These are phyloP conservation scores for Spisula subtruncata DNA, from an alignment of 2,888 invertebrate species.

Conservation along the genomic window DNA sequence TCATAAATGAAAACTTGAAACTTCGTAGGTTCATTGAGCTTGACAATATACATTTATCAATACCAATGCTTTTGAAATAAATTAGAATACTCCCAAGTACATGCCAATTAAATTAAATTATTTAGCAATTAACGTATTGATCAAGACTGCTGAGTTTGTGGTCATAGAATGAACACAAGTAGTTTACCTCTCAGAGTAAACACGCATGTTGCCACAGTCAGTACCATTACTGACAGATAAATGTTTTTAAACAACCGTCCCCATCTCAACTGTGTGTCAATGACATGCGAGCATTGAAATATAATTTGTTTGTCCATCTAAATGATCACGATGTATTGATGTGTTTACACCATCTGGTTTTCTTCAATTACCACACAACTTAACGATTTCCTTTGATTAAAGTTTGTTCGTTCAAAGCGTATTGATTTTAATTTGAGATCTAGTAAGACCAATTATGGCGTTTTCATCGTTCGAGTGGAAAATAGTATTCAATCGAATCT, in stretches of 20 bases:
- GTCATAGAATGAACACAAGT: not conserved
- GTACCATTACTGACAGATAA: not conserved
- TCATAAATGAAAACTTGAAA: too few species aligned
- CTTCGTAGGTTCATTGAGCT: too few species aligned
- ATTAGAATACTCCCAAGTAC: too few species aligned
- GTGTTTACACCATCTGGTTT: not conserved
- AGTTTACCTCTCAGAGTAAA: not conserved
- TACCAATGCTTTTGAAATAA: too few species aligned
- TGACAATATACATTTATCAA: too few species aligned
- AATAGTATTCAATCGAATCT: not conserved
- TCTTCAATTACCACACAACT: not conserved
- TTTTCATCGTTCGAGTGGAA: not conserved
- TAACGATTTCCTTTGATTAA: not conserved
- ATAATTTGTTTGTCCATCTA: slow-evolving; percentile 13
- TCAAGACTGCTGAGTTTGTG: not conserved
- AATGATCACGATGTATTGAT: slow-evolving; percentile 10
- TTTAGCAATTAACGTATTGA: too few species aligned
- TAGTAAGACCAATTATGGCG: not conserved
- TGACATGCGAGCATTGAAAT: not conserved
- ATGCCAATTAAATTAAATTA: too few species aligned
- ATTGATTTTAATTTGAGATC: slow-evolving; percentile 20
- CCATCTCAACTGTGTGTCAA: not conserved
- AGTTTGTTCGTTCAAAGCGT: slow-evolving; percentile 4
- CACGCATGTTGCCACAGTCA: not conserved
- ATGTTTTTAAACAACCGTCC: not conserved